Conservation (phyloP, 2,888 invertebrate genomes). For the Pecten maximus region DNA sequence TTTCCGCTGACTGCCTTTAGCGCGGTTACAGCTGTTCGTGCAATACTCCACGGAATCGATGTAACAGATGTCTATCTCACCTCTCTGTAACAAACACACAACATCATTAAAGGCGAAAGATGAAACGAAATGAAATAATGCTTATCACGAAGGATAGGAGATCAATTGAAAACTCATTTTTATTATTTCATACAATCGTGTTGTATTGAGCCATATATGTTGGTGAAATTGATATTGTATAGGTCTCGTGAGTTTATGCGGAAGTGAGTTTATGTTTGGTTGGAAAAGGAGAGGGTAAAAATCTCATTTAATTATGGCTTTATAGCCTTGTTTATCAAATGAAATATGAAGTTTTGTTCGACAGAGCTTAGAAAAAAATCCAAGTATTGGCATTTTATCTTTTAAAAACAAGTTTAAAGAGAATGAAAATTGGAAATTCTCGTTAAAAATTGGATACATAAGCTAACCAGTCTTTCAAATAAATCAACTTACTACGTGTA, state of each 20-base stretch:
- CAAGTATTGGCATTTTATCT: too few species aligned
- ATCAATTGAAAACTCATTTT: neutral
- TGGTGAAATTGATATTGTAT: neutral
- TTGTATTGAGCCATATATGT: neutral
- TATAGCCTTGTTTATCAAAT: too few species aligned
- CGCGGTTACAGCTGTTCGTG: neutral
- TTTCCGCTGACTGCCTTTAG: neutral
- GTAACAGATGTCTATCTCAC: neutral
- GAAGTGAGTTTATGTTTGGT: neutral
- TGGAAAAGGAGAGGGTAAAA: neutral
- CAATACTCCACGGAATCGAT: neutral
- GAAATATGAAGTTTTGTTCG: too few species aligned
- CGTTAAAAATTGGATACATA: too few species aligned
- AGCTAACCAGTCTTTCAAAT: too few species aligned
- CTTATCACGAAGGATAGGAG: neutral
- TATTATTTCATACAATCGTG: neutral
- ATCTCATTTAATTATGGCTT: too few species aligned
- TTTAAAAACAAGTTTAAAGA: too few species aligned
- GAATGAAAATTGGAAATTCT: too few species aligned
- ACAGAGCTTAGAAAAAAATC: too few species aligned
- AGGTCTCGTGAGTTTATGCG: neutral
- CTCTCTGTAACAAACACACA: neutral
- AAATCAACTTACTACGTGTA: too few species aligned
- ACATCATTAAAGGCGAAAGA: neutral
- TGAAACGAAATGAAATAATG: slow-evolving; percentile 7